Conservation (phyloP, 2,797 vertebrate genomes). For the Sciurus carolinensis region DNA sequence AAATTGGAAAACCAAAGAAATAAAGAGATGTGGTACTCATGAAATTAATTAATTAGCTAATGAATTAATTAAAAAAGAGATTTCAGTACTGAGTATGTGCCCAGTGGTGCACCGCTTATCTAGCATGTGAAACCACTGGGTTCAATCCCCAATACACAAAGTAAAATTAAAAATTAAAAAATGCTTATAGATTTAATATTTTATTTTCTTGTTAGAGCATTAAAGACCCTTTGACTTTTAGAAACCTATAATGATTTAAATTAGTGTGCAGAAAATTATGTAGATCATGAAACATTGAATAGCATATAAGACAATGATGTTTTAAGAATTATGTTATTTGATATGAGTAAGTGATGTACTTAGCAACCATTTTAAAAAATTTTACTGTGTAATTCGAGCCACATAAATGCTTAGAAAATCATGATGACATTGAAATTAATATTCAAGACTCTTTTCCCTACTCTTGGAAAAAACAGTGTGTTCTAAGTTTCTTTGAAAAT, state of each 20-base stretch:
- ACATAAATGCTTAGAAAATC: neutral
- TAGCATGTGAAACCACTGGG: no score
- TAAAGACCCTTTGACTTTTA: neutral
- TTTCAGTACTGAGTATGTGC: no score
- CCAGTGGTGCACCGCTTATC: no score
- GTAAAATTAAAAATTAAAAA: no score
- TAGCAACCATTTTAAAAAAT: neutral
- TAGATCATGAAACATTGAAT: neutral
- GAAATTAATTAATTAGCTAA: no score
- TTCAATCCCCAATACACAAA: no score
- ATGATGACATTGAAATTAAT: neutral
- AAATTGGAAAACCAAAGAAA: slow-evolving; percentile 73
- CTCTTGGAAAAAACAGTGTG: neutral
- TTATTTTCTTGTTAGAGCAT: neutral
- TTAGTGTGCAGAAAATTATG: neutral
- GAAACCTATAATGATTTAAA: neutral
- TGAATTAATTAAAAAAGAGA: no score
- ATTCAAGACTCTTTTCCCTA: neutral
- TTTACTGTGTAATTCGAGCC: neutral
- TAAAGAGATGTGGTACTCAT: slow-evolving; percentile 68
- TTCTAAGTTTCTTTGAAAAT: neutral
- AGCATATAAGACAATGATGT: neutral
- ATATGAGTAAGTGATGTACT: neutral
- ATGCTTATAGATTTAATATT: neutral
- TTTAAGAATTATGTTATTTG: neutral